Base-by-base conservation (phyloP, 2,113 vertebrate species). In the Gobio gobio region DNA sequence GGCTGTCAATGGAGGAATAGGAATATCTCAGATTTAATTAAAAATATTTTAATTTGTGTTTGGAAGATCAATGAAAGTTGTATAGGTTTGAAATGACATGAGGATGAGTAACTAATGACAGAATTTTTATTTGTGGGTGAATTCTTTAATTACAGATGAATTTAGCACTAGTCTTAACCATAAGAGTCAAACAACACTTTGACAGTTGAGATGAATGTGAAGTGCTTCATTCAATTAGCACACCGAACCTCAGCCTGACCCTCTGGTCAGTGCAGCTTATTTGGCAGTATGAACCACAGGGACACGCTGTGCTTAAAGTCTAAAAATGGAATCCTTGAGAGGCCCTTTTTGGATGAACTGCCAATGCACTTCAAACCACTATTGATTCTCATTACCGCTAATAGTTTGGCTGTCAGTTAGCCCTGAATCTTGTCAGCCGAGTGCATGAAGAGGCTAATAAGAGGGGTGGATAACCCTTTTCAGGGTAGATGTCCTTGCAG, bases 381-480 rank as follows among this genome's bases (percentile, higher is more conserved):
- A 84, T 88, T 75, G 75, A 88, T 86, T 86, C 84, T 81, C 75
- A 79, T 86, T 83, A 80, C 80, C 26, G 7, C 80, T 72, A 83
- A 83, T 36, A 74, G 64, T 73, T 56, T 66, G 61, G 45, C 59
- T 83, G 81, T 70, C 54, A 40, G 40, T 83, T 36, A 64, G 22
- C 74, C 58, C 40, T 49, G n/a, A 43, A 24, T 82, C 66, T 49
- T 70, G 68, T 80, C 72, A 70, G 78, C 13, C 20, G 33, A 64
- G 14, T 49, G 24, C 47, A 26, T 26, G 45, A 47, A 33, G 36
- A 59, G 51, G 49, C 78, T 78, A 76, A 51, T 58, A 74, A 49
- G 20, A 36, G 36, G 49, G 36, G 80, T 40, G 12, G 14, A 72
- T 58, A 59, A 75, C 66, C 20, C 82, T n/a, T n/a, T n/a, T n/a